phyloP scores from a whole-genome alignment of 2,797 vertebrate genomes.

The Limosa lapponica region DNA sequence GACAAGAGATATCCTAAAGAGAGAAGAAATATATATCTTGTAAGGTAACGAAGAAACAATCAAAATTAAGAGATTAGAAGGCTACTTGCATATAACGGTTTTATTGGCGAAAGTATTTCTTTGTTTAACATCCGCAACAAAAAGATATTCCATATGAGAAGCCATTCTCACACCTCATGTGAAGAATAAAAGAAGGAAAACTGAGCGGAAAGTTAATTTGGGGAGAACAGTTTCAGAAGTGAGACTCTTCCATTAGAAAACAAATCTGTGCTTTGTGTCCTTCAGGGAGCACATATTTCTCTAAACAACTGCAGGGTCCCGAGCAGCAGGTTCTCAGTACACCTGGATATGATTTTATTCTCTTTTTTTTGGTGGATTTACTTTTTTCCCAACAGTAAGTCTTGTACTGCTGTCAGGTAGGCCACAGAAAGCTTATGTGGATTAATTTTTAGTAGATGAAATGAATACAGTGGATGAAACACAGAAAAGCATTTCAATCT shows the following conservation, averaged over 20 bases:
- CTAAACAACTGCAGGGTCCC: slow-evolving; percentile 48
- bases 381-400: slow-evolving; percentile 24
- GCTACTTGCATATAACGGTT: slow-evolving; percentile 65
- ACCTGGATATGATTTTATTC: slow-evolving; percentile 43
- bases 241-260: slow-evolving; percentile 61
- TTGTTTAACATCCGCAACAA: slow-evolving; percentile 65
- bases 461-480: neutral
- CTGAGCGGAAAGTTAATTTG: slow-evolving; percentile 47
- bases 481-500: neutral
- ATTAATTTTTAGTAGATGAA: slow-evolving; percentile 43
- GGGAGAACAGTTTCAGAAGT: slow-evolving; percentile 57
- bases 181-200: slow-evolving; percentile 56
- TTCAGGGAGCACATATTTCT: slow-evolving; percentile 54
- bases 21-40: slow-evolving; percentile 80
- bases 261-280: slow-evolving; percentile 45
- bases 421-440: slow-evolving; percentile 7
- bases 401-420: slow-evolving; percentile 41
- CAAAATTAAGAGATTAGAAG: slow-evolving; percentile 80
- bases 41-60: slow-evolving; percentile 80
- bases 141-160: neutral
- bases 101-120: slow-evolving; percentile 51
- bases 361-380: slow-evolving; percentile 22
- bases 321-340: slow-evolving; percentile 34
- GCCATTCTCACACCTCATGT: slow-evolving; percentile 6
- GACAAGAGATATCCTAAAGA: slow-evolving; percentile 84